Percentiles rank a stretch among this genome's conserved stretches.
phyloP scores from a whole-genome alignment of 2,113 vertebrate genomes.

The Megaceryle torquata region DNA sequence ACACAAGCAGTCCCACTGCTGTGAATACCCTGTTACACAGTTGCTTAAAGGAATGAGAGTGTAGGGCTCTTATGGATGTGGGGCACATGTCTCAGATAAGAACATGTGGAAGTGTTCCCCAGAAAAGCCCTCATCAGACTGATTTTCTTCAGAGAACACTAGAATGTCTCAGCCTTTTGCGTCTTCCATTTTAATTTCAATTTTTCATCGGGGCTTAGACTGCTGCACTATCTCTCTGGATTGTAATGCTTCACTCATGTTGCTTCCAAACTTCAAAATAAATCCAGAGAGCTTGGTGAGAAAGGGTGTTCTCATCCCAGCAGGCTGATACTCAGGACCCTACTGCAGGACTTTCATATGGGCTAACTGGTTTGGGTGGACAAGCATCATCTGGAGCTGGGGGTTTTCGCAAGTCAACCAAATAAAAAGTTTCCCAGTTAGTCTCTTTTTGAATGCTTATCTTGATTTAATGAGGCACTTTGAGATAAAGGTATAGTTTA shows the following conservation, averaged over 20 bases:
- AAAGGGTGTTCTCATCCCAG: fast-evolving
- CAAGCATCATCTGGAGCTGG: background rate
- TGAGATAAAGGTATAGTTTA: background rate
- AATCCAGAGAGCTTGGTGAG: background rate
- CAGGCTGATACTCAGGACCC: background rate
- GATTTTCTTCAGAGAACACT: background rate
- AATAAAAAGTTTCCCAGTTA: background rate
- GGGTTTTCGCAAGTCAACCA: background rate
- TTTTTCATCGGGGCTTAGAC: background rate
- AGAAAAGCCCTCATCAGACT: fast-evolving
- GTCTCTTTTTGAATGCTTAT: background rate
- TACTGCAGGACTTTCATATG: background rate
- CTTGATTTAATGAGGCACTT: background rate
- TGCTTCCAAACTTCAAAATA: background rate
- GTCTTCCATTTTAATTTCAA: background rate
- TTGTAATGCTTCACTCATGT: fast-evolving
- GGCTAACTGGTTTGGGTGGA: background rate
- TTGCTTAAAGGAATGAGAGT: fast-evolving
- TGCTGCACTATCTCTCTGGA: too few relatives aligned
- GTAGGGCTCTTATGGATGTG: fast-evolving
- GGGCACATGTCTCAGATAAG: background rate
- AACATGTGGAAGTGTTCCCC: fast-evolving
- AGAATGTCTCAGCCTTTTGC: background rate
- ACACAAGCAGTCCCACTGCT: fast-evolving
- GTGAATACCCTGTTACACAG: fast-evolving